These are phyloP conservation scores for Ceraclea dissimilis DNA, from an alignment of 2,888 invertebrate genomes.

Conservation along the genomic window DNA sequence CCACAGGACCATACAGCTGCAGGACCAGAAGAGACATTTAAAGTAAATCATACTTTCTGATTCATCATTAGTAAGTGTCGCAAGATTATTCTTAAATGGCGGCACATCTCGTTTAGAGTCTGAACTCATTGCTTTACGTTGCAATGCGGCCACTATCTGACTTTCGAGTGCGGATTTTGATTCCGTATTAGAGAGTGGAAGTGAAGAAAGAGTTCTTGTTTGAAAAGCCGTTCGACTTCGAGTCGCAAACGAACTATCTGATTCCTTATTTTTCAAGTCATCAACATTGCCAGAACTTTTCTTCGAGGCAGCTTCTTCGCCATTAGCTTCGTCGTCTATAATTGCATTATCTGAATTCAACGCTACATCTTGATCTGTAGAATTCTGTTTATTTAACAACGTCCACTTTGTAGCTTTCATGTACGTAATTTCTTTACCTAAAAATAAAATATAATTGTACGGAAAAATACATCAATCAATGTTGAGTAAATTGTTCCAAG, in stretches of 20 bases:
- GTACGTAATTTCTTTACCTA: conserved; percentile 32
- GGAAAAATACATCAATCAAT: no score
- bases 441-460: conserved; percentile 8
- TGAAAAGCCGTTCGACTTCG: conserved; percentile 32
- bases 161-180: conserved; percentile 36
- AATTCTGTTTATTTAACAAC: conserved; percentile 29
- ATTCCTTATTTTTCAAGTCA: neutral
- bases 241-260: conserved; percentile 13
- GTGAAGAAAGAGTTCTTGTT: conserved; percentile 42
- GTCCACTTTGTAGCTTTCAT: conserved; percentile 30
- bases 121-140: conserved; percentile 34
- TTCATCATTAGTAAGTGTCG: conserved; percentile 31
- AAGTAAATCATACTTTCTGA: conserved; percentile 65
- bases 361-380: conserved; percentile 2
- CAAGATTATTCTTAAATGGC: conserved; percentile 30
- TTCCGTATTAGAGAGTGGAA: conserved; percentile 39
- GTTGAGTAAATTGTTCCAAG: neutral
- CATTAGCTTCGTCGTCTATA: neutral
- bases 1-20: conserved; percentile 77
- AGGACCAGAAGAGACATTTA: conserved; percentile 72
- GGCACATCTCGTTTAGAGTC: conserved; percentile 27
- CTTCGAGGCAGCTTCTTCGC: neutral
- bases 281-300: neutral
- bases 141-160: conserved; percentile 38
- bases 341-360: neutral